Evolutionary conservation across 2,797 vertebrate species (phyloP).

Genomic region (Acanthiza pusilla): DNA sequence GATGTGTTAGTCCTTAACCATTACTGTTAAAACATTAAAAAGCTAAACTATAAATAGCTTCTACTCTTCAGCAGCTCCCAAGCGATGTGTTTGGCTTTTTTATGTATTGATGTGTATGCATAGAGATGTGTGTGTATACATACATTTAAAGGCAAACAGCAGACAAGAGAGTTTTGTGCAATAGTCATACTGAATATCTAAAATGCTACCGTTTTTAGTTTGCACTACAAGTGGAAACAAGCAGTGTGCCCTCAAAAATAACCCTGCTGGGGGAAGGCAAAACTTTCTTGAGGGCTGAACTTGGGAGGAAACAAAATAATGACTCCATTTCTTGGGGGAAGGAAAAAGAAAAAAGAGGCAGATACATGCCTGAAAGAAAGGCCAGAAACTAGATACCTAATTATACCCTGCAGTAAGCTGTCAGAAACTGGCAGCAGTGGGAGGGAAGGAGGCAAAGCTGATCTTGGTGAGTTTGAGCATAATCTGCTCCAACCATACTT

Average conservation of each 20-base stretch:
- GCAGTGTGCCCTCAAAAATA: background rate
- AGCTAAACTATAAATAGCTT: constrained; percentile 13
- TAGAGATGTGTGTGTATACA: background rate
- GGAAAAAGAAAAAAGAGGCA: background rate
- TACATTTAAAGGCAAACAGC: background rate
- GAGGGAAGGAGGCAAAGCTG: constrained; percentile 52
- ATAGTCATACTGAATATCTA: background rate
- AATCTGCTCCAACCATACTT: constrained; percentile 24
- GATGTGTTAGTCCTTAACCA: constrained; percentile 11
- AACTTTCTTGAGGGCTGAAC: constrained; percentile 1
- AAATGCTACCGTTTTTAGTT: background rate
- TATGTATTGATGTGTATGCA: background rate
- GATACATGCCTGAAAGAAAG: constrained; percentile 31
- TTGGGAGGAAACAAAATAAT: background rate
- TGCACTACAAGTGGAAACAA: background rate
- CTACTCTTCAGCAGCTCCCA: background rate
- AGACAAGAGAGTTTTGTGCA: background rate
- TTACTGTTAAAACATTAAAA: constrained; percentile 32
- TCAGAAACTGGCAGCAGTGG: constrained; percentile 59
- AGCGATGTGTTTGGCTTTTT: background rate
- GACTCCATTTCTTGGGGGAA: background rate
- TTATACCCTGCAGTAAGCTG: constrained; percentile 63
- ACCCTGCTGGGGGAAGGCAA: background rate
- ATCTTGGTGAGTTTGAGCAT: constrained; percentile 11
- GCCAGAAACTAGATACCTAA: constrained; percentile 50